Evolutionary conservation across 2,797 vertebrate species (phyloP).

Genomic region (Micropoecilia bifurca): DNA sequence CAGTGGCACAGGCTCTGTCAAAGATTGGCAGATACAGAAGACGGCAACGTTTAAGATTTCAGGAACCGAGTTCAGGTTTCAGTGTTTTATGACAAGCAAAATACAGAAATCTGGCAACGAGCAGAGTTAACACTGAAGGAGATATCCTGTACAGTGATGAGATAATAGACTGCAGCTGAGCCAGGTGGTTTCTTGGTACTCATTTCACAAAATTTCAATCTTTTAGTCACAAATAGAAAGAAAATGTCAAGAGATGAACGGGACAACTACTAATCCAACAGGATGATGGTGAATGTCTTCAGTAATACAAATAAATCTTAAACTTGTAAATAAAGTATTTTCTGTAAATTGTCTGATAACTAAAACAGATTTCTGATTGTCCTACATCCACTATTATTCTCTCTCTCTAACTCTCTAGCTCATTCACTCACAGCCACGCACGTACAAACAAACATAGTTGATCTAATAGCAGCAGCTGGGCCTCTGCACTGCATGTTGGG

Average conservation of each 20-base stretch:
- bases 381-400: neutral
- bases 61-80: neutral
- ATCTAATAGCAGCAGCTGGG: constrained; percentile 4
- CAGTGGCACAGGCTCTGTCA: neutral
- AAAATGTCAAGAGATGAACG: neutral
- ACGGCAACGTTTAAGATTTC: neutral
- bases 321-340: no score
- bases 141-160: neutral
- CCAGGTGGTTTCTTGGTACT: neutral
- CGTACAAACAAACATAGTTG: neutral
- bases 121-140: neutral
- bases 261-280: neutral
- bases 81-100: neutral
- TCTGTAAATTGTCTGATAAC: neutral
- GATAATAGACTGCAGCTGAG: neutral
- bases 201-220: neutral
- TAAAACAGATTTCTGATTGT: neutral
- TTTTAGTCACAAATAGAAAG: neutral
- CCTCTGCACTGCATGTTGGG: constrained; percentile 2
- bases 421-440: neutral
- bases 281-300: neutral
- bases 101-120: neutral
- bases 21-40: neutral
- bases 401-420: neutral
- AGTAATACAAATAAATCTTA: no score